phyloP scores from a whole-genome alignment of 2,113 vertebrate species.

The Mionectes macconnelli region DNA sequence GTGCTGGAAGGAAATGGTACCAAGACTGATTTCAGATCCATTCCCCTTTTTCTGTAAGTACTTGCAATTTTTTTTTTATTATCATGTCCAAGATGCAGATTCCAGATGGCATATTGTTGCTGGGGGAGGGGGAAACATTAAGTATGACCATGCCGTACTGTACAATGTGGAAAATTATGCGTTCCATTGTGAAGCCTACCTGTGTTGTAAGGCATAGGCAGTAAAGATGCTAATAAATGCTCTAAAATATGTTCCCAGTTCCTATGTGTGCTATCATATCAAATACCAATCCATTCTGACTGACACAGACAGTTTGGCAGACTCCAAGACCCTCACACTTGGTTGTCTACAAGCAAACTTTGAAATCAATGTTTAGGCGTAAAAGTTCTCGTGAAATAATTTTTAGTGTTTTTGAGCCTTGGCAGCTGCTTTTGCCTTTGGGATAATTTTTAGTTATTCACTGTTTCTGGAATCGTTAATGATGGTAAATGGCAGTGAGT shows the following conservation, averaged over 20 bases:
- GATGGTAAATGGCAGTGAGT: slow-evolving; percentile 39
- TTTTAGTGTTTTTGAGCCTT: background rate
- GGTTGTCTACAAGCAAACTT: background rate
- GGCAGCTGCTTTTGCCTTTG: background rate
- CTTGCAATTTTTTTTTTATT: background rate
- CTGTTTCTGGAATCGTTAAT: slow-evolving; percentile 39
- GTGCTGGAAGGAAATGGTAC: background rate
- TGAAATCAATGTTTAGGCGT: background rate
- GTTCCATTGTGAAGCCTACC: background rate
- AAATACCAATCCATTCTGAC: background rate
- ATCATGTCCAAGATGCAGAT: background rate
- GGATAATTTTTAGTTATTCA: slow-evolving; percentile 32
- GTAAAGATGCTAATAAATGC: background rate
- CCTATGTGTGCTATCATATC: background rate
- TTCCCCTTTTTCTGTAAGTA: background rate
- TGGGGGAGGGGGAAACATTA: background rate
- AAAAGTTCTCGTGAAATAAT: slow-evolving; percentile 9
- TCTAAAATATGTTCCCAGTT: background rate
- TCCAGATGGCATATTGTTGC: background rate
- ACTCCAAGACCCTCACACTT: background rate
- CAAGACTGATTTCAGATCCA: background rate
- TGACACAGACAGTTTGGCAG: background rate
- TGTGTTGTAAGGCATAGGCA: background rate
- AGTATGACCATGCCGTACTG: accelerated
- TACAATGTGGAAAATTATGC: background rate